phyloP scores from a whole-genome alignment of 1,140 invertebrate species.

The Pristionchus pacificus region DNA sequence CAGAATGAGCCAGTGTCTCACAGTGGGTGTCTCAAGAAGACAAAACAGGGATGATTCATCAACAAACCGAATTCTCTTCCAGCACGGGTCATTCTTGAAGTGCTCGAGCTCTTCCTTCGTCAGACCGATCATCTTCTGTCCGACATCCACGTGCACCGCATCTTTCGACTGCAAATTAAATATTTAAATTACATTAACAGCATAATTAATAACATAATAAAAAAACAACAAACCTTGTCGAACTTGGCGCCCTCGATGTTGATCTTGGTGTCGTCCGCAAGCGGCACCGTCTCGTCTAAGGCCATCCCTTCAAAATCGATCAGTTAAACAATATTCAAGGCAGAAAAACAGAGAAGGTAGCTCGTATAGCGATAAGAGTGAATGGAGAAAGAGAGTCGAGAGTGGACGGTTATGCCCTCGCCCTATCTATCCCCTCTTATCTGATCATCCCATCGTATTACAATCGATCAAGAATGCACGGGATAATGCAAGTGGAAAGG shows the following conservation, averaged over 20 bases:
- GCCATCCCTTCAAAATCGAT: too few relatives aligned
- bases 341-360: too few relatives aligned
- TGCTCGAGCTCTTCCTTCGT: conserved; percentile 55
- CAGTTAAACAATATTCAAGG: too few relatives aligned
- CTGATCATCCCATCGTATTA: too few relatives aligned
- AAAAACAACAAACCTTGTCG: conserved; percentile 33
- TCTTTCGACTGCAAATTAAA: conserved; percentile 18
- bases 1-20: too few relatives aligned
- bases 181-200: neutral
- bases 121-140: conserved; percentile 48
- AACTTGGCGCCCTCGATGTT: conserved; percentile 37
- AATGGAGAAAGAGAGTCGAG: too few relatives aligned
- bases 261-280: conserved; percentile 25
- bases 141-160: conserved; percentile 39
- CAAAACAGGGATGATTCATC: neutral
- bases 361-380: too few relatives aligned
- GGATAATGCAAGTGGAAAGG: too few relatives aligned
- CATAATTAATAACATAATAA: neutral
- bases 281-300: conserved; percentile 24
- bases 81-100: conserved; percentile 55
- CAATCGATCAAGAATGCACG: too few relatives aligned
- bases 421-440: too few relatives aligned
- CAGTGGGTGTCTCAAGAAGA: too few relatives aligned
- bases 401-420: too few relatives aligned
- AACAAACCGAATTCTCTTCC: conserved; percentile 51